phyloP scores from a whole-genome alignment of 2,888 invertebrate genomes.

The Caenorhabditis plicata region DNA sequence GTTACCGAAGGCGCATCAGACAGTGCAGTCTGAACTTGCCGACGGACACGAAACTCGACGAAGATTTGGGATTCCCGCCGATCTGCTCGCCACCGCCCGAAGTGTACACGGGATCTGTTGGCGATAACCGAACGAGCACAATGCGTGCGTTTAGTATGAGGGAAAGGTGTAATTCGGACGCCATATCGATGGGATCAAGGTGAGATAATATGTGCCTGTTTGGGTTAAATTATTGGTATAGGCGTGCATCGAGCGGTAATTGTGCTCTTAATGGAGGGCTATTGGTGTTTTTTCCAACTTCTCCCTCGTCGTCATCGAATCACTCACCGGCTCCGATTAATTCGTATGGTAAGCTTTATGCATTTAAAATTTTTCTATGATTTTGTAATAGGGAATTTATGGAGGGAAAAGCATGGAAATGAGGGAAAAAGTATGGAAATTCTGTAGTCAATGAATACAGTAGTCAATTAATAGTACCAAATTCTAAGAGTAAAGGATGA shows the following conservation, averaged over 20 bases:
- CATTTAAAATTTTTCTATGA: too few species aligned
- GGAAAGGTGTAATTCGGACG: constrained; percentile 23
- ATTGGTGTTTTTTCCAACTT: constrained; percentile 27
- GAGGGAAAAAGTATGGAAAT: too few species aligned
- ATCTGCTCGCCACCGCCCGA: constrained; percentile 44
- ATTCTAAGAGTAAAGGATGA: too few species aligned
- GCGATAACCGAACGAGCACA: constrained; percentile 30
- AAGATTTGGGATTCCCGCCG: constrained; percentile 39
- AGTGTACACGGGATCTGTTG: constrained; percentile 23
- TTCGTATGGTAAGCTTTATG: too few species aligned
- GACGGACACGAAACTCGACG: constrained; percentile 17
- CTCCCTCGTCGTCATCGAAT: constrained; percentile 18
- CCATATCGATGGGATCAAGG: constrained; percentile 4
- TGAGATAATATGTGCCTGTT: neutral
- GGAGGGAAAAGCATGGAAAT: too few species aligned
- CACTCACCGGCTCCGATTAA: too few species aligned
- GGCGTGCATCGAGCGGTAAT: neutral
- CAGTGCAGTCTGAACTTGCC: constrained; percentile 32
- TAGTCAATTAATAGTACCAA: too few species aligned
- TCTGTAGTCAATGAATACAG: too few species aligned
- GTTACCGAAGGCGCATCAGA: constrained; percentile 25
- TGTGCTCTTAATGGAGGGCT: constrained; percentile 8
- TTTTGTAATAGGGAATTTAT: too few species aligned
- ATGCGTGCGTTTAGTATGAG: too few species aligned
- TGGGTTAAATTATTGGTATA: too few species aligned